phyloP scores from a whole-genome alignment of 2,113 vertebrate genomes.

The Clarias macrocephalus region DNA sequence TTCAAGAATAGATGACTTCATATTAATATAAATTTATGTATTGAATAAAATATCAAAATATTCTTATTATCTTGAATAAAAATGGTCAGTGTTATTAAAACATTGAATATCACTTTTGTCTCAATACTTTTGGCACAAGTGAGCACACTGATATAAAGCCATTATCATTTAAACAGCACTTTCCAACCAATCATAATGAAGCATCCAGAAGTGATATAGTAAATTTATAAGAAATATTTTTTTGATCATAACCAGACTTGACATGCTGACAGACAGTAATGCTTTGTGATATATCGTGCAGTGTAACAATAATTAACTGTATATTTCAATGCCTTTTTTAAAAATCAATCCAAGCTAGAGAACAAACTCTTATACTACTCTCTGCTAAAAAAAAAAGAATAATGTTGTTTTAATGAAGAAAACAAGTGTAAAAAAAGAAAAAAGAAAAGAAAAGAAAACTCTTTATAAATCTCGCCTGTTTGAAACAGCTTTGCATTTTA shows the following conservation, averaged over 20 bases:
- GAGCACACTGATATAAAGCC: not conserved
- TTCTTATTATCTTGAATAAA: no score
- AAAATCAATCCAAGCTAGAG: not conserved
- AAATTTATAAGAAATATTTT: not conserved
- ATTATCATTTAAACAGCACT: not conserved
- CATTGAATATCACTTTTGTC: no score
- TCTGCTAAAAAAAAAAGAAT: not conserved
- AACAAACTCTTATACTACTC: not conserved
- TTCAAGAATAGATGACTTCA: no score
- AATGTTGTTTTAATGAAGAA: not conserved
- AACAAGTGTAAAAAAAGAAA: not conserved
- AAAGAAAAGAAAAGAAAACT: not conserved
- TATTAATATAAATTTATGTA: no score
- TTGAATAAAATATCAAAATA: no score
- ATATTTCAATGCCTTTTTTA: not conserved
- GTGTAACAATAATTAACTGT: not conserved
- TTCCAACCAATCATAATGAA: slow-evolving; percentile 5
- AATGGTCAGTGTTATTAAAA: no score
- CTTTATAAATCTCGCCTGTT: not conserved
- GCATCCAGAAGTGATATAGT: not conserved
- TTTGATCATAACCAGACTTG: not conserved
- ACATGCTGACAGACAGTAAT: not conserved
- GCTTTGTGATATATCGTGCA: not conserved
- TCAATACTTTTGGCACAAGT: not conserved
- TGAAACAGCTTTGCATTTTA: slow-evolving; percentile 5